Evolutionary conservation across 1,140 invertebrate genomes (phyloP).

Genomic region (Adelges cooleyi): DNA sequence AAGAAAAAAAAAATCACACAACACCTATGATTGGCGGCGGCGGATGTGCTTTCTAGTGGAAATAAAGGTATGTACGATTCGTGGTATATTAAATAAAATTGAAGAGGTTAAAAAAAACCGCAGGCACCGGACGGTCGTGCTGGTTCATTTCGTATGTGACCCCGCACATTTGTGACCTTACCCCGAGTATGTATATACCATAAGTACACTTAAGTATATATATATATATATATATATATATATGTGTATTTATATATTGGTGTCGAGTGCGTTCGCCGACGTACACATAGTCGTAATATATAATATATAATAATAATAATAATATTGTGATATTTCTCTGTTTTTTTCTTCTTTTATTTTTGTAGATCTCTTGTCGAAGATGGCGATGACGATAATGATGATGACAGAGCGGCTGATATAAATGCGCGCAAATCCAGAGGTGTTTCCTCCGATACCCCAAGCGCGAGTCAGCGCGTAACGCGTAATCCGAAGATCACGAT

Average conservation of each 20-base stretch:
- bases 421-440: conserved; percentile 19
- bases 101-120: conserved; percentile 14
- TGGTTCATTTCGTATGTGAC: conserved; percentile 10
- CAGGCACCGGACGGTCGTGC: conserved; percentile 17
- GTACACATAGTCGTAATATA: background rate
- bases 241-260: background rate
- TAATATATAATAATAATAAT: no score
- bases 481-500: conserved; percentile 21
- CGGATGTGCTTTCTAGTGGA: background rate
- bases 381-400: background rate
- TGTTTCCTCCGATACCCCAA: background rate
- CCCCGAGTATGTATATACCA: background rate
- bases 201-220: background rate
- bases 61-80: background rate
- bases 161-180: conserved; percentile 6
- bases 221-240: background rate
- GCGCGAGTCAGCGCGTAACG: no score
- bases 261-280: background rate
- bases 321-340: no score
- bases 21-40: no score
- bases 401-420: conserved; percentile 23
- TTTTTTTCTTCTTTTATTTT: no score
- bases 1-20: no score
- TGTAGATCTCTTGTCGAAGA: background rate
- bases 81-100: background rate